phyloP scores from a whole-genome alignment of 2,888 invertebrate genomes.

The Himalopsyche kuldschensis region DNA sequence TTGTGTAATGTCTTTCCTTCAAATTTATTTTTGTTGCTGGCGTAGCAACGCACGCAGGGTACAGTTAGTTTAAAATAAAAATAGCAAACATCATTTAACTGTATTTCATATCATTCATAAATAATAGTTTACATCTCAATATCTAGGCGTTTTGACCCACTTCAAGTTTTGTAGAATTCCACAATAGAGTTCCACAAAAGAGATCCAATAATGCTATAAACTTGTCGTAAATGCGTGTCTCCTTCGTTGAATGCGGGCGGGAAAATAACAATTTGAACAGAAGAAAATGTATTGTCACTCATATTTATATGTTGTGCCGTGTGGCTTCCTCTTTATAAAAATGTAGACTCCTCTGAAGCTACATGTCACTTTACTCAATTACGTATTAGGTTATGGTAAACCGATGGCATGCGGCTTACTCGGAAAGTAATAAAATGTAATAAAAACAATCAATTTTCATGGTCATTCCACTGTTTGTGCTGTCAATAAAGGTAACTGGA shows the following conservation, averaged over 20 bases:
- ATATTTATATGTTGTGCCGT: neutral
- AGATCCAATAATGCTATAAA: conserved; percentile 12
- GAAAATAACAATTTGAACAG: conserved; percentile 11
- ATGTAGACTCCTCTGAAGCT: neutral
- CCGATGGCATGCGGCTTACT: neutral
- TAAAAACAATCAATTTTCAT: too few species aligned
- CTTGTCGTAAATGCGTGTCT: conserved; percentile 28
- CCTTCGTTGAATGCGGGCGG: conserved; percentile 12
- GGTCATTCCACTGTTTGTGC: too few species aligned
- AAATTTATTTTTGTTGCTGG: too few species aligned
- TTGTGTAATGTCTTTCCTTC: too few species aligned
- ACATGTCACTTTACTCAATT: neutral
- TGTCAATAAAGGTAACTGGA: too few species aligned
- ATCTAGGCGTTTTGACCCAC: neutral
- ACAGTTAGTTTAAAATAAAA: too few species aligned
- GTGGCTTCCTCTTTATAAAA: neutral
- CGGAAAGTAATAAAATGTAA: too few species aligned
- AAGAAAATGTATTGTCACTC: neutral
- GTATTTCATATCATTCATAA: neutral
- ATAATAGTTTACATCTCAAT: neutral
- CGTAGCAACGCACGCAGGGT: too few species aligned
- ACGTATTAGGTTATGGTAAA: neutral
- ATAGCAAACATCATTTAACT: too few species aligned
- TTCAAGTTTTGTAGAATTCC: neutral
- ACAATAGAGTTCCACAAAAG: neutral